Evolutionary conservation across 1,140 invertebrate species (phyloP).

Genomic region (Oedothorax gibbosus): DNA sequence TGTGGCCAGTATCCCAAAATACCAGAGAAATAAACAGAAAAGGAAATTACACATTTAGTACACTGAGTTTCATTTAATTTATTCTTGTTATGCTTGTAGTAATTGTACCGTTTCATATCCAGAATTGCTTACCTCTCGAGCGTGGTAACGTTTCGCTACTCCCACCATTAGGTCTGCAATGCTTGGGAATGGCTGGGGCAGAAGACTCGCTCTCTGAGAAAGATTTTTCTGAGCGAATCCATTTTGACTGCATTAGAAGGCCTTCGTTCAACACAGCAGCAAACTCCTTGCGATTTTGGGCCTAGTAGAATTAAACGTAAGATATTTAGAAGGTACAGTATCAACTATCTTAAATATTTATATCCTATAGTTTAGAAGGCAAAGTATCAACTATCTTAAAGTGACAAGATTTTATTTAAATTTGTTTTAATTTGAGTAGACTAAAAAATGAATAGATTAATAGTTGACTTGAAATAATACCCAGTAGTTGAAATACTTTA

Average conservation of each 20-base stretch:
- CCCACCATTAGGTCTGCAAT: conserved; percentile 18
- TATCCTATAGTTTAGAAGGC: no score
- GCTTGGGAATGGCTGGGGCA: conserved; percentile 41
- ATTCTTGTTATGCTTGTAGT: no score
- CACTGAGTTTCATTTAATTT: no score
- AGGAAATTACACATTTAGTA: no score
- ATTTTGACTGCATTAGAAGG: conserved; percentile 51
- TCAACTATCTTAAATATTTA: no score
- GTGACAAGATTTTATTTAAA: background rate
- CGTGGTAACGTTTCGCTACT: conserved; percentile 47
- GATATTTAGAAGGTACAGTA: no score
- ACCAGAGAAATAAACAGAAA: no score
- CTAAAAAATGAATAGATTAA: background rate
- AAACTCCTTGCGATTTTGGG: conserved; percentile 46
- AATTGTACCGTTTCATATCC: no score
- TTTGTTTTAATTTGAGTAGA: background rate
- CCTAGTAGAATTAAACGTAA: conserved; percentile 1
- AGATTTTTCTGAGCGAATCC: conserved; percentile 24
- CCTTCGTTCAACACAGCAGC: conserved; percentile 56
- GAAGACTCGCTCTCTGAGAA: conserved; percentile 16
- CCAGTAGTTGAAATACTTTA: no score
- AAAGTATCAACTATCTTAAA: no score
- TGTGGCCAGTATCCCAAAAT: no score
- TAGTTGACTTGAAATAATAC: background rate
- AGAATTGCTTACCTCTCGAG: conserved; percentile 41